Base-by-base conservation (phyloP, 2,797 vertebrate species). In the Thripadectes ignobilis region DNA sequence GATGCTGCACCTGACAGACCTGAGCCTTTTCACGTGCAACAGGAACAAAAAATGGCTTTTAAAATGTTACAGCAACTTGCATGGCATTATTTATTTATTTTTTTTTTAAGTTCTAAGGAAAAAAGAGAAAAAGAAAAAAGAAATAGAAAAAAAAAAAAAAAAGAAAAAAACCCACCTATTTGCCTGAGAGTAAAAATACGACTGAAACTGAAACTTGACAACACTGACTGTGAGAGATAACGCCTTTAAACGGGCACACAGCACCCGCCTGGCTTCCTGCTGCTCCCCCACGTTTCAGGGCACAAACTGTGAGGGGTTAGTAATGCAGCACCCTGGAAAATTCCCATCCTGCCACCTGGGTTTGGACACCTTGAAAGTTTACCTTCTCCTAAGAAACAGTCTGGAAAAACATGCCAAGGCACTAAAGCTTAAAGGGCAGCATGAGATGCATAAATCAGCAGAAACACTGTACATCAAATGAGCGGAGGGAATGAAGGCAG, bases 151-250 rank as follows among this genome's bases (percentile, higher is more conserved):
- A 43, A 19, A 41, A 9, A 29, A 5, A 52, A 19, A 52, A 30
- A 12, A 6, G 10, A 10, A 17, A 49, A 51, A 52, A 19, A 10
- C 14, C 49, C 49, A 51, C 49, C 26, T 52, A 54, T 20, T 66
- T 82, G 74, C 62, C 48, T 43, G 21, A 84, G 82, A 82, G 71
- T 93, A 96, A 96, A 96, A 96, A 89, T 92, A 95, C 67, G 65
- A 95, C 93, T 0, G 61, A 91, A 97, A 92, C 88, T 86, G 96
- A 97, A 98, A 97, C 94, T 77, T 66, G 76, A 59, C 85, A 86
- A 10, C 65, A 43, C 4, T 43, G 62, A 39, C 29, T 69, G 68
- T 7, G 45, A 66, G 39, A 87, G 69, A 92, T 77, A 92, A 67
- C n/a, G 89, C 85, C 89, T 88, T 90, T 36, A 79, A 94, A 93